Percentiles rank a stretch among this genome's conserved stretches.
phyloP scores from a whole-genome alignment of 1,140 invertebrate genomes.

The Oscheius sp. region DNA sequence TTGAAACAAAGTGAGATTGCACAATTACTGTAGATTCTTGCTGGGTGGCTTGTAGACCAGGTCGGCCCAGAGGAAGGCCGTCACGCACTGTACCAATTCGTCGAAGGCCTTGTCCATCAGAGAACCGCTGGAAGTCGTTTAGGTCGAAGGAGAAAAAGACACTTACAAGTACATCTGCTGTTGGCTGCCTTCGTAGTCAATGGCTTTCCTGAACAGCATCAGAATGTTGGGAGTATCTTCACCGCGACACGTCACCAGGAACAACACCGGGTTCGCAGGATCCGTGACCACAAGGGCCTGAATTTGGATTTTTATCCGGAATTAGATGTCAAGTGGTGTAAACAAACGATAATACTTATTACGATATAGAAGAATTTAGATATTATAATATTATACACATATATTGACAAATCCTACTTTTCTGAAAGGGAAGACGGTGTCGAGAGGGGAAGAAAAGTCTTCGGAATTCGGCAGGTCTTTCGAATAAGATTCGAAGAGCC shows the following conservation, averaged over 20 bases:
- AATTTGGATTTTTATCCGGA: neutral
- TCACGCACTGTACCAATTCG: conserved; percentile 7
- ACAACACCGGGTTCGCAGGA: conserved; percentile 15
- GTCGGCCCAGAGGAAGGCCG: conserved; percentile 27
- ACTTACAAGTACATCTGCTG: conserved; percentile 11
- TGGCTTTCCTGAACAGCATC: conserved; percentile 20
- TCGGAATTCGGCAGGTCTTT: too few relatives aligned
- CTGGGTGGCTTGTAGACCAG: conserved; percentile 14
- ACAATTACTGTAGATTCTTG: too few relatives aligned
- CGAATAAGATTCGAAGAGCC: conserved; percentile 29
- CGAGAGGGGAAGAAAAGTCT: too few relatives aligned
- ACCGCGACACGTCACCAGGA: conserved; percentile 17
- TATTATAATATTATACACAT: too few relatives aligned
- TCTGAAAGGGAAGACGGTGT: too few relatives aligned
- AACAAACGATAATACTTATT: too few relatives aligned
- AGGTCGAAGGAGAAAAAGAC: neutral
- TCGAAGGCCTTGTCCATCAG: conserved; percentile 18
- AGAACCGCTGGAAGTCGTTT: conserved; percentile 6
- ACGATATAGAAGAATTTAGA: too few relatives aligned
- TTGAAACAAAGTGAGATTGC: too few relatives aligned
- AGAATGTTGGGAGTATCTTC: conserved; percentile 14
- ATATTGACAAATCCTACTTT: too few relatives aligned
- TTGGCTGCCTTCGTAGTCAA: conserved; percentile 14
- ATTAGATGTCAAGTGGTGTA: too few relatives aligned
- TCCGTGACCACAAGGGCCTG: conserved; percentile 27